A percentile compares a stretch with the other conserved stretches of the same genome.
phyloP scores from a whole-genome alignment of 2,113 vertebrate genomes.

The Brachypteracias leptosomus region DNA sequence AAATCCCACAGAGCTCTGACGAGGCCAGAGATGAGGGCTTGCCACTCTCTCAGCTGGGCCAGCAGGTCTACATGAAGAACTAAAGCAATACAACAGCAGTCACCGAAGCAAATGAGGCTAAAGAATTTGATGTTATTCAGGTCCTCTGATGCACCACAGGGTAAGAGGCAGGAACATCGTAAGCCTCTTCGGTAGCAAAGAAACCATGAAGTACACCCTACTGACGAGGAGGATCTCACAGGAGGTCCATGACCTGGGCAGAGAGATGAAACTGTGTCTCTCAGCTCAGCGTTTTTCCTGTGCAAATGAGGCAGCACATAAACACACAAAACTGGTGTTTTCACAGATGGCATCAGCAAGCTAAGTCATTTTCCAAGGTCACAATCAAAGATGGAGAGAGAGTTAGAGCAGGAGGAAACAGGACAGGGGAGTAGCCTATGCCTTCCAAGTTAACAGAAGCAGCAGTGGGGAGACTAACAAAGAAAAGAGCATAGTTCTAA shows the following conservation, averaged over 20 bases:
- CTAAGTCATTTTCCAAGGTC: not conserved
- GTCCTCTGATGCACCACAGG: not conserved
- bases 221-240: not conserved
- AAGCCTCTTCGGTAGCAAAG: not conserved
- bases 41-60: not conserved
- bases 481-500: not conserved
- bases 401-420: not conserved
- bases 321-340: not conserved
- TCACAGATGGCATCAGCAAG: not conserved
- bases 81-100: not conserved
- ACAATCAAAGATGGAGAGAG: not conserved
- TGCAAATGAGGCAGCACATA: not conserved
- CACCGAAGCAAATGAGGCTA: not conserved
- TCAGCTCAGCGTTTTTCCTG: not conserved
- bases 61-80: not conserved
- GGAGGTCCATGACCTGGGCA: not conserved
- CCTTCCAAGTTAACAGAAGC: not conserved
- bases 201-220: not conserved
- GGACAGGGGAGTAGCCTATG: not conserved
- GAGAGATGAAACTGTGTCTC: not conserved
- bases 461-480: not conserved
- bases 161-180: accelerated
- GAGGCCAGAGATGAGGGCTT: not conserved
- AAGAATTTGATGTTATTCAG: not conserved
- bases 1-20: not conserved